Conservation (phyloP, 92 coral and sea anemone genomes). For the Parazoanthus swiftii region DNA sequence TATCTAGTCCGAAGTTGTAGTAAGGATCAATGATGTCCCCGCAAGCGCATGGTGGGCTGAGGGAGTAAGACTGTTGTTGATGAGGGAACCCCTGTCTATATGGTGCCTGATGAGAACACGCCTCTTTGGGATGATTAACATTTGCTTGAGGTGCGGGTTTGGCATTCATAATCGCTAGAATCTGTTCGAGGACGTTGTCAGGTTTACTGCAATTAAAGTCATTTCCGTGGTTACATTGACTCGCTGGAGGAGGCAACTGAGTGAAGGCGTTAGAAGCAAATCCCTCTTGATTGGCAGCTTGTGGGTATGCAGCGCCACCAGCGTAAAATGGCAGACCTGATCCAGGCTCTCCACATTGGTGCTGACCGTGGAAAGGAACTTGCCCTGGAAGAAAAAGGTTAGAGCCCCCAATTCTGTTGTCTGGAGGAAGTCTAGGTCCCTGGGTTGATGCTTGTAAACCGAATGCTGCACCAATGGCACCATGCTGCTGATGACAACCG, state of each 20-base stretch:
- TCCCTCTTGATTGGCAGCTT: not conserved
- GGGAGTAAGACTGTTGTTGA: not conserved
- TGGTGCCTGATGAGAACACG: not conserved
- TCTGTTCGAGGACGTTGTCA: not conserved
- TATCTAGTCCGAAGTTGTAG: not conserved
- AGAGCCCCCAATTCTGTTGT: not conserved
- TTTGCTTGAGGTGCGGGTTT: not conserved
- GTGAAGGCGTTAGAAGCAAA: not conserved
- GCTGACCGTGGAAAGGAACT: constrained; percentile 17
- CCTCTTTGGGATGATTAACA: not conserved
- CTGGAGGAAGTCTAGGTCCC: not conserved
- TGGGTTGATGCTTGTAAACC: not conserved
- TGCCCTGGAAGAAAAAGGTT: not conserved
- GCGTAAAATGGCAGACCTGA: not conserved
- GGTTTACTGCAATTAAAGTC: not conserved
- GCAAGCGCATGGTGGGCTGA: not conserved
- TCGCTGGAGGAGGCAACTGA: not conserved
- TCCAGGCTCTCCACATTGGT: not conserved
- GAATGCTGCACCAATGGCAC: not conserved
- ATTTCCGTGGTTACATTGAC: constrained; percentile 20
- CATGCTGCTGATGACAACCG: not conserved
- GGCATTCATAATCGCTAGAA: not conserved
- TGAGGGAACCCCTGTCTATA: not conserved
- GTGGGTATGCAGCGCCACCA: not conserved
- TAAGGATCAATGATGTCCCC: not conserved